Conservation (phyloP, 2,113 vertebrate genomes). For the Bufo bufo region DNA sequence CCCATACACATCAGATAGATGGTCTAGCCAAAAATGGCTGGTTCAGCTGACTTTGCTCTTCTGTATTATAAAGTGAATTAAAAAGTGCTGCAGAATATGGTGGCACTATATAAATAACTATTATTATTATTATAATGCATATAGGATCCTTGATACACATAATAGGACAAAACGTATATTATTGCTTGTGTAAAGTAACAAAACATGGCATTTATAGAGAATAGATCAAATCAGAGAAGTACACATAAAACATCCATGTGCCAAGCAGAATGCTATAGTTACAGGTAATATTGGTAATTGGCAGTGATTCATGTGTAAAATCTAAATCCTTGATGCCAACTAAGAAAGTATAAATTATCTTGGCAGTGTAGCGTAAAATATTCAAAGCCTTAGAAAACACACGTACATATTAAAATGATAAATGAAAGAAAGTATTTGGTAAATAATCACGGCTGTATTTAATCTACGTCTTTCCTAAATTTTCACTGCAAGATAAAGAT, state of each 20-base stretch:
- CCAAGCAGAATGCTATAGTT: not conserved
- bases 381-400: slow-evolving; percentile 24
- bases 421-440: slow-evolving; percentile 18
- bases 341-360: slow-evolving; percentile 23
- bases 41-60: no score
- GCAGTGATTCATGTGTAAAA: slow-evolving; percentile 45
- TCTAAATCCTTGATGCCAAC: slow-evolving; percentile 23
- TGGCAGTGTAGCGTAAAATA: slow-evolving; percentile 7
- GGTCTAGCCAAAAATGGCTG: no score
- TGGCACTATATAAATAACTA: no score
- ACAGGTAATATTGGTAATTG: slow-evolving; percentile 14
- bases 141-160: not conserved
- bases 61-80: no score
- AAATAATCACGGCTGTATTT: slow-evolving; percentile 31
- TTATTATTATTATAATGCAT: no score
- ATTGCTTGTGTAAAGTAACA: not conserved
- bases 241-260: not conserved
- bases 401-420: slow-evolving; percentile 26
- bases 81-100: no score
- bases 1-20: no score
- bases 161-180: not conserved
- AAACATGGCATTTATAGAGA: no score
- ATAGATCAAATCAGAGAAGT: not conserved
- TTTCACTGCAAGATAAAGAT: slow-evolving; percentile 33
- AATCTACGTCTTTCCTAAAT: slow-evolving; percentile 22